Conservation (phyloP, 2,888 invertebrate genomes). For the Syrista parreyssii region DNA sequence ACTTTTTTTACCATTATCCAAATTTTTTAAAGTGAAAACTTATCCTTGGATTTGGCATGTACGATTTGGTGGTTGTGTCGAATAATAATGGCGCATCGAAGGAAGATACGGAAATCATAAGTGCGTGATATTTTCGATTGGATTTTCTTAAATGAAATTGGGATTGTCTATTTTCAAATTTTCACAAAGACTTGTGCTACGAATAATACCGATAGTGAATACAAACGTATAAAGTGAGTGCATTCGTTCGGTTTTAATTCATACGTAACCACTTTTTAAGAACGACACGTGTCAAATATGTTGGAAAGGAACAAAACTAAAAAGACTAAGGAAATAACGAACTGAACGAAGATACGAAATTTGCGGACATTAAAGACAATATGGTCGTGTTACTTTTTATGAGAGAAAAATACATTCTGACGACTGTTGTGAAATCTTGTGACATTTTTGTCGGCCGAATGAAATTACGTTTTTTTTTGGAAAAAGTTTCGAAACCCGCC, state of each 20-base stretch:
- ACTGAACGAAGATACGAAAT: neutral
- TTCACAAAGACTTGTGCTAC: neutral
- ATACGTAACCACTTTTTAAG: neutral
- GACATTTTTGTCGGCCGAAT: neutral
- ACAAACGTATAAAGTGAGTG: neutral
- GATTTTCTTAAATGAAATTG: no score
- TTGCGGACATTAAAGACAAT: no score
- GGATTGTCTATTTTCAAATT: neutral
- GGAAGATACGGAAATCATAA: no score
- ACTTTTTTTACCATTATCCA: neutral
- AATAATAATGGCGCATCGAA: no score
- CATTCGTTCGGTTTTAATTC: neutral
- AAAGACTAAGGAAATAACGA: neutral
- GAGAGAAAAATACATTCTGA: neutral
- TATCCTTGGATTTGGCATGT: no score
- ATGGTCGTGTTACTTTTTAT: neutral
- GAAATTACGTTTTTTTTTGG: neutral
- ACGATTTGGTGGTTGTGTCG: no score
- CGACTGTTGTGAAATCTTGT: neutral
- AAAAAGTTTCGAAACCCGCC: neutral
- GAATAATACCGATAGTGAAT: neutral
- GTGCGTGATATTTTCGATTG: no score
- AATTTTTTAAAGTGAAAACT: no score
- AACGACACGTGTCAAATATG: neutral
- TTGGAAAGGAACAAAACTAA: neutral